Percentiles rank a stretch among this genome's conserved stretches.
phyloP scores from a whole-genome alignment of 2,113 vertebrate genomes.

The Ariopsis seemanni region DNA sequence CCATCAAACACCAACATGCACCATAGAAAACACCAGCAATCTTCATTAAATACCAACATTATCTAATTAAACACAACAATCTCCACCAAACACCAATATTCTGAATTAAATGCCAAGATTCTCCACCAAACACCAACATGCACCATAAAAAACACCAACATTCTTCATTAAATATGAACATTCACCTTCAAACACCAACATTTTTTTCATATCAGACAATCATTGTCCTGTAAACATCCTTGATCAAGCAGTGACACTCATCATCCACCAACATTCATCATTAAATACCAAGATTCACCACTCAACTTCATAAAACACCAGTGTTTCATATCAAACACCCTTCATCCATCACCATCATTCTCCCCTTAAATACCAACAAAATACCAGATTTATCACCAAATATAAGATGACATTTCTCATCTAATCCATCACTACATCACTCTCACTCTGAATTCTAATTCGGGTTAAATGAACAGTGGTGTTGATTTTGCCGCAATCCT shows the following conservation, averaged over 20 bases:
- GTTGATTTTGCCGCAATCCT: neutral
- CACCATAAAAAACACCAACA: neutral
- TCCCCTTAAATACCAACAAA: neutral
- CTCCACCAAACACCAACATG: too few relatives aligned
- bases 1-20: too few relatives aligned
- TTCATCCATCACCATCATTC: neutral
- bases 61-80: neutral
- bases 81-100: neutral
- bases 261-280: neutral
- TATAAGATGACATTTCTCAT: neutral
- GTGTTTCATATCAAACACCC: neutral
- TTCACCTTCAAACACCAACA: neutral
- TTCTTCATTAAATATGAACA: neutral
- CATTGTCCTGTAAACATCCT: too few relatives aligned
- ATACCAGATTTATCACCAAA: neutral
- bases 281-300: neutral
- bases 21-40: too few relatives aligned
- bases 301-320: neutral
- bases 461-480: neutral
- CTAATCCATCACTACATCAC: neutral
- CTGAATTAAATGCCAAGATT: too few relatives aligned
- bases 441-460: neutral
- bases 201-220: neutral
- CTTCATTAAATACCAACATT: too few relatives aligned
- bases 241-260: neutral